phyloP scores from a whole-genome alignment of 2,797 vertebrate genomes.

The Girardinus metallicus region DNA sequence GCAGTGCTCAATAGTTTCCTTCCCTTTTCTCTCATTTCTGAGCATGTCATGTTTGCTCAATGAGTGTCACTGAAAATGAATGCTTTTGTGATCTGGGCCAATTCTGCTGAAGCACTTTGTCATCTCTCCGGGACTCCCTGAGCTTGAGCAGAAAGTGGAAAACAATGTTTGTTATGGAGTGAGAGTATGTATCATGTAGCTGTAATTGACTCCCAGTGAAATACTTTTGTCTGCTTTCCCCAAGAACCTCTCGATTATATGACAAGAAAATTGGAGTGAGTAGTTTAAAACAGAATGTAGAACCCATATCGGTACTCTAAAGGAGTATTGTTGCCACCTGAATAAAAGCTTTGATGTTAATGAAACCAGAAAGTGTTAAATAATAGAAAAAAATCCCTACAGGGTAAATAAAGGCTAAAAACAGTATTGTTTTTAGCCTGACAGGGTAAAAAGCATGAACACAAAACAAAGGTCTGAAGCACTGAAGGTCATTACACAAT shows the following conservation, averaged over 20 bases:
- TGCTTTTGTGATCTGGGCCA: constrained; percentile 15
- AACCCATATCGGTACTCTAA: constrained; percentile 45
- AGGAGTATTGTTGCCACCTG: constrained; percentile 37
- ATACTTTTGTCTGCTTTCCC: constrained; percentile 54
- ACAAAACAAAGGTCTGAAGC: not conserved
- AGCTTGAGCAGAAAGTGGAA: constrained; percentile 22
- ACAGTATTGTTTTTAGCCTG: too few relatives aligned
- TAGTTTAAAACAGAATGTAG: constrained; percentile 68
- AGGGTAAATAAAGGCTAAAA: constrained; percentile 1
- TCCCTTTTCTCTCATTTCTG: constrained; percentile 32
- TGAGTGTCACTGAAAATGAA: constrained; percentile 30
- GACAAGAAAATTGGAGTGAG: constrained; percentile 54
- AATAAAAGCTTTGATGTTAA: constrained; percentile 29
- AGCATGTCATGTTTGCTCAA: constrained; percentile 24
- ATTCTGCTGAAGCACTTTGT: constrained; percentile 25
- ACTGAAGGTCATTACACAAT: not conserved
- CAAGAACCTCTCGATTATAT: constrained; percentile 56
- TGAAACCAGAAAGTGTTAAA: constrained; percentile 1
- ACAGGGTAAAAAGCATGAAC: not conserved
- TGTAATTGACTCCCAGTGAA: constrained; percentile 66
- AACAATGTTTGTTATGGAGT: constrained; percentile 25
- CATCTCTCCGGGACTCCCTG: constrained; percentile 16
- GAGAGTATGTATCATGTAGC: constrained; percentile 43
- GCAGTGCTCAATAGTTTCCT: constrained; percentile 16
- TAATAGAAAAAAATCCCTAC: constrained; percentile 1